Evolutionary conservation across 2,888 invertebrate species (phyloP).

Genomic region (Dysmachus trigonus): DNA sequence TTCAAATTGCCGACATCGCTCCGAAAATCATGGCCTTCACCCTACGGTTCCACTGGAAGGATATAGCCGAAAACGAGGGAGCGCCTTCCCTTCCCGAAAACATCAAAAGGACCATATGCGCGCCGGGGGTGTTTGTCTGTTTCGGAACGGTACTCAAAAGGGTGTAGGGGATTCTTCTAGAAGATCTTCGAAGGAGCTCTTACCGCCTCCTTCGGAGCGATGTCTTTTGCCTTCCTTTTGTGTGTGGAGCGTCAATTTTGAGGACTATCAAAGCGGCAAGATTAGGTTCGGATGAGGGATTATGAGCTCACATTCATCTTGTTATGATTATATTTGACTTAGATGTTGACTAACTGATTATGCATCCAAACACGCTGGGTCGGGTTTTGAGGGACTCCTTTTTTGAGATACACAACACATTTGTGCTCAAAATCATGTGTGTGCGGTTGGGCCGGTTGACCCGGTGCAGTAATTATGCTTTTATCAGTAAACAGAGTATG

Average conservation of each 20-base stretch:
- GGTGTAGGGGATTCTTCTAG: not conserved
- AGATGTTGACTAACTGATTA: slow-evolving; percentile 28
- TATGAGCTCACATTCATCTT: slow-evolving; percentile 40
- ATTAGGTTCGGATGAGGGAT: slow-evolving; percentile 38
- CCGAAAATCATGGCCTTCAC: slow-evolving; percentile 39
- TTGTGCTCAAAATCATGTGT: not conserved
- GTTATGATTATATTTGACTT: slow-evolving; percentile 39
- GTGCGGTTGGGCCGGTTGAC: not conserved
- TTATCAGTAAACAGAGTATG: not conserved
- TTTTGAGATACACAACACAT: not conserved
- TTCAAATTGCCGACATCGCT: slow-evolving; percentile 42
- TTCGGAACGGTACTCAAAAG: not conserved
- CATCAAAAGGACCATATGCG: not conserved
- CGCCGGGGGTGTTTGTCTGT: not conserved
- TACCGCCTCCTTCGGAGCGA: not conserved
- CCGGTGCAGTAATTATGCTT: not conserved
- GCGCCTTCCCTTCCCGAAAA: not conserved
- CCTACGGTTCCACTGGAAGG: not conserved
- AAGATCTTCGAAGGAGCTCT: not conserved
- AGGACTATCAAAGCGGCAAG: not conserved
- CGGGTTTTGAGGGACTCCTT: not conserved
- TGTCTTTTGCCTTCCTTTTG: not conserved
- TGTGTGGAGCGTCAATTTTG: not conserved
- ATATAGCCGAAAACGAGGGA: not conserved
- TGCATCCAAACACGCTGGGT: not conserved